Conservation (phyloP, 2,888 invertebrate genomes). For the Polietes domitor region DNA sequence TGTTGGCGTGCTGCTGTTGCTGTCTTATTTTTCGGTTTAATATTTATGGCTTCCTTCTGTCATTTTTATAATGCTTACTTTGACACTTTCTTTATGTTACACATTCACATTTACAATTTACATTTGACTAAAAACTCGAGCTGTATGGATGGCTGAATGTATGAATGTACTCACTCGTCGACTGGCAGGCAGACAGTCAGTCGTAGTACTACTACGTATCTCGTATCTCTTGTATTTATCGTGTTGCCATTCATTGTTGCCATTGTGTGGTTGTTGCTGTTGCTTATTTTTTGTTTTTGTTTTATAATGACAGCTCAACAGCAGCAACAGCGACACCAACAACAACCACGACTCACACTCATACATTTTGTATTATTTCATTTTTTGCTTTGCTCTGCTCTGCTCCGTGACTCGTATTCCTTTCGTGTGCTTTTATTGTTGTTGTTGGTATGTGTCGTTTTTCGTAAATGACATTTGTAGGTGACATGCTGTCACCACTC, state of each 20-base stretch:
- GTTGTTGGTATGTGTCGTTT: slow-evolving; percentile 37
- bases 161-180: too few species aligned
- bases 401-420: neutral
- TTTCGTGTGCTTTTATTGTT: slow-evolving; percentile 9
- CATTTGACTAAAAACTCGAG: slow-evolving; percentile 66
- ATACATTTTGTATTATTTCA: slow-evolving; percentile 67
- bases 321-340: slow-evolving; percentile 53
- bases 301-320: slow-evolving; percentile 64
- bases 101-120: slow-evolving; percentile 72
- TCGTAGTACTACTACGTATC: slow-evolving; percentile 35
- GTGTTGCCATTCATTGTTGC: slow-evolving; percentile 31
- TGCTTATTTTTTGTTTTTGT: slow-evolving; percentile 64
- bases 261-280: slow-evolving; percentile 46
- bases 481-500: slow-evolving; percentile 77
- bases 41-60: slow-evolving; percentile 79
- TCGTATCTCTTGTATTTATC: slow-evolving; percentile 42
- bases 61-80: slow-evolving; percentile 78
- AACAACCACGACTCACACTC: slow-evolving; percentile 40
- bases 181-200: too few species aligned
- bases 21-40: slow-evolving; percentile 70
- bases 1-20: slow-evolving; percentile 32
- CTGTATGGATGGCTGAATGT: neutral
- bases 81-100: slow-evolving; percentile 78
- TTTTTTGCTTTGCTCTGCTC: slow-evolving; percentile 31
- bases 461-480: slow-evolving; percentile 74